These are phyloP conservation scores for Adelphocoris suturalis DNA, from an alignment of 2,888 invertebrate species.

Conservation along the genomic window DNA sequence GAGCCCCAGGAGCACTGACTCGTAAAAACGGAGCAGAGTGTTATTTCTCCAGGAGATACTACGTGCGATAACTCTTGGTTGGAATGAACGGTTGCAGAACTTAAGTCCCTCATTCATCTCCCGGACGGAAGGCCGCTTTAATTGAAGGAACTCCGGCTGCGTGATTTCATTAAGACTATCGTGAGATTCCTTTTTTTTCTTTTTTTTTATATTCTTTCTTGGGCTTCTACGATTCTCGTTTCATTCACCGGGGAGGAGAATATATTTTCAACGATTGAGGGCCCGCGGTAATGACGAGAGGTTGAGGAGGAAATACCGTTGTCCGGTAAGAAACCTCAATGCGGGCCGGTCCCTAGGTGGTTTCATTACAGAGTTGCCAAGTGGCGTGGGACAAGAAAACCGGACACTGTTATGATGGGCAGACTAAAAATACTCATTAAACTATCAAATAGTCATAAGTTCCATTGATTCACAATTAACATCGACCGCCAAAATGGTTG, in stretches of 20 bases:
- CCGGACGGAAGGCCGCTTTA: not conserved
- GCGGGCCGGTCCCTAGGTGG: too few relatives aligned
- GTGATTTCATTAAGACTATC: slow-evolving; percentile 8
- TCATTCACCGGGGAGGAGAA: slow-evolving; percentile 3
- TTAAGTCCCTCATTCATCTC: slow-evolving; percentile 17
- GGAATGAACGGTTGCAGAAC: slow-evolving; percentile 20
- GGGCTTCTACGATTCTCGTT: not conserved
- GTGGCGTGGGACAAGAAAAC: too few relatives aligned
- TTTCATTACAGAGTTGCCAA: too few relatives aligned
- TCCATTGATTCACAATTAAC: too few relatives aligned
- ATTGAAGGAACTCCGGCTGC: slow-evolving; percentile 26
- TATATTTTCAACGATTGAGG: not conserved
- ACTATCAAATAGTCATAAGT: too few relatives aligned
- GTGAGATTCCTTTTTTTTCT: slow-evolving; percentile 24
- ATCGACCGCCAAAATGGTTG: too few relatives aligned
- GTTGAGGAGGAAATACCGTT: not conserved
- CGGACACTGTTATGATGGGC: too few relatives aligned
- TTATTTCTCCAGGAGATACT: slow-evolving; percentile 8
- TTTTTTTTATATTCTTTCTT: not conserved
- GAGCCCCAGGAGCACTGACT: slow-evolving; percentile 19
- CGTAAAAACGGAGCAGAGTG: not conserved
- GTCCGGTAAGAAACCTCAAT: not conserved
- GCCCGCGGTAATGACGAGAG: not conserved
- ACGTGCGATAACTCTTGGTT: slow-evolving; percentile 8
- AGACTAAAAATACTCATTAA: too few relatives aligned